phyloP scores from a whole-genome alignment of 2,888 invertebrate genomes.

The Lepidochrysops patricia region DNA sequence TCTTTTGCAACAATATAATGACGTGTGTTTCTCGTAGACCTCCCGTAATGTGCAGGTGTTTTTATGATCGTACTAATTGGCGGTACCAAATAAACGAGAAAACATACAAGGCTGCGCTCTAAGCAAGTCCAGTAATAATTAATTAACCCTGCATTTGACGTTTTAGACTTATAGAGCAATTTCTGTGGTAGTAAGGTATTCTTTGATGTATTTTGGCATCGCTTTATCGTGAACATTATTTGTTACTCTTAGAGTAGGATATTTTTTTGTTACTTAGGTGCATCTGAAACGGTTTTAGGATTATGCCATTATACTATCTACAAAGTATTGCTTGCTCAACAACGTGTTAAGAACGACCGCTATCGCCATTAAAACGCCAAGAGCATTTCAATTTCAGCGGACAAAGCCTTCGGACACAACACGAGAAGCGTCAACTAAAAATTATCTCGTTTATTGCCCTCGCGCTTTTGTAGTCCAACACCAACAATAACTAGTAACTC shows the following conservation, averaged over 20 bases:
- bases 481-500: slow-evolving; percentile 24
- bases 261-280: too few relatives aligned
- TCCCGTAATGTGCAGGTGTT: slow-evolving; percentile 45
- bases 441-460: slow-evolving; percentile 21
- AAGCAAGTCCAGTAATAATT: slow-evolving; percentile 30
- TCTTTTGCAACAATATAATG: slow-evolving; percentile 21
- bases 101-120: slow-evolving; percentile 41
- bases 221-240: neutral
- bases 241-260: too few relatives aligned
- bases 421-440: slow-evolving; percentile 26
- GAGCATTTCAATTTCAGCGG: slow-evolving; percentile 12
- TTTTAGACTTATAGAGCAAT: neutral
- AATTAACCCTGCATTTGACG: slow-evolving; percentile 1
- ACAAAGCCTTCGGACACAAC: slow-evolving; percentile 13
- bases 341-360: neutral
- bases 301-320: neutral
- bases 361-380: slow-evolving; percentile 2
- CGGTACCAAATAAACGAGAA: slow-evolving; percentile 54
- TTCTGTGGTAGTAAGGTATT: neutral
- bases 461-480: slow-evolving; percentile 17
- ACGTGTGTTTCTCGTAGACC: slow-evolving; percentile 33
- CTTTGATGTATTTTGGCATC: neutral
- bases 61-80: slow-evolving; percentile 63
- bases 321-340: neutral
- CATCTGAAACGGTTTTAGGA: too few relatives aligned